Evolutionary conservation across 2,113 vertebrate species (phyloP), one percentile per base, ranked within the genome.

Genomic region (Chloroceryle aenea): DNA sequence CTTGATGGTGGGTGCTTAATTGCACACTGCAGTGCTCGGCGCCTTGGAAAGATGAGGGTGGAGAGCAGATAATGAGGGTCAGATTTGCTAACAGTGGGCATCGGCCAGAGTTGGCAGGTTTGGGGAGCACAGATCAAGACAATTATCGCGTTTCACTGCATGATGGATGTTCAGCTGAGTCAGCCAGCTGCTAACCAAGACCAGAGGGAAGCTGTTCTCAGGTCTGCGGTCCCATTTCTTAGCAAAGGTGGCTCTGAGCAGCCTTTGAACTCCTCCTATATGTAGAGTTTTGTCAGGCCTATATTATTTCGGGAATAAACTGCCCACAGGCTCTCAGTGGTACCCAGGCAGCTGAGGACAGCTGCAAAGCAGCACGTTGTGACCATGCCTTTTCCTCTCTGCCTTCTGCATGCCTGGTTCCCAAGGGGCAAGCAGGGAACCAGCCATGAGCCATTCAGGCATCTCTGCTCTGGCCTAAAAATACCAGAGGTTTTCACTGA

Each of bases 401-500:
- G 82, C 67, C 48, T 87, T 72, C 87, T 90, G 64, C 56, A 40
- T 22, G 52, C 34, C 68, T 47, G 0, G 0, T 27, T 78, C 86
- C 79, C 61, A 27, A 68, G 61, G 52, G 73, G 12, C 43, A 78
- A 61, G 73, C 30, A 40, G 69, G 64, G 42, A 85, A 84, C 15
- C 61, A 63, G 77, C 86, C 68, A 7, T 30, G 68, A 87, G 73
- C 76, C 76, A 63, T 71, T 86, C 43, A 62, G 29, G 43, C 85
- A 94, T 71, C 78, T 90, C 80, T 59, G n/a, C 77, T 47, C 47
- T 53, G 38, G 43, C 81, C 89, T 96, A 89, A 91, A 95, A 93
- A 85, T 87, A 95, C 93, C 77, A 62, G 89, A 72, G 43, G 5
- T 82, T 96, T 91, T 66, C 85, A 89, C 22, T 66, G 87, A 43